Percentiles rank a stretch among this genome's conserved stretches.
Evolutionary conservation across 1,140 invertebrate genomes (phyloP).

Genomic region (Bilobella aurantiaca): DNA sequence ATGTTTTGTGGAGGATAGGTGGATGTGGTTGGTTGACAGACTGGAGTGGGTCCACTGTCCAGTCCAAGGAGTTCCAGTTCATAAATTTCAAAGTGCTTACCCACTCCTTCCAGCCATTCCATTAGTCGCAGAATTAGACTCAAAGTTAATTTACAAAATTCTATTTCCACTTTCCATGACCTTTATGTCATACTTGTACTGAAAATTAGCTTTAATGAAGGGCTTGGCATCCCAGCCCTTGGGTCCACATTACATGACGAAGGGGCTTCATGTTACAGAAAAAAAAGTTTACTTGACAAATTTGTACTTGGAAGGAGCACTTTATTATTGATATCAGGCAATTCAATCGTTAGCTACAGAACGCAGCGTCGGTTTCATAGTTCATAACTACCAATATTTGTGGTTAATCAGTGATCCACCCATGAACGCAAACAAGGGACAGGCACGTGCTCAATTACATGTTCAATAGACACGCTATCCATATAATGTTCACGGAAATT

Average conservation of each 20-base stretch:
- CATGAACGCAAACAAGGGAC: constrained; percentile 11
- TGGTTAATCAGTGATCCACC: constrained; percentile 23
- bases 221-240: too few relatives aligned
- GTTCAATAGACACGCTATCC: neutral
- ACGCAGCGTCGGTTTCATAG: neutral
- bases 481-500: too few relatives aligned
- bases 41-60: neutral
- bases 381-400: constrained; percentile 8
- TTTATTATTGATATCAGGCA: too few relatives aligned
- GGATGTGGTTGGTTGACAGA: too few relatives aligned
- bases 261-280: too few relatives aligned
- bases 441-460: constrained; percentile 10
- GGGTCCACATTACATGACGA: too few relatives aligned
- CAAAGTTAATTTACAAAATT: too few relatives aligned
- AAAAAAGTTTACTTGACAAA: neutral
- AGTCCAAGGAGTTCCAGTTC: neutral
- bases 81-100: neutral
- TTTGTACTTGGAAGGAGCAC: neutral
- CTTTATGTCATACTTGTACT: too few relatives aligned
- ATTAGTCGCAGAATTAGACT: too few relatives aligned
- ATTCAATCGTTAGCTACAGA: constrained; percentile 14
- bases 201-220: too few relatives aligned
- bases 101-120: neutral
- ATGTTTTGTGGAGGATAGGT: too few relatives aligned
- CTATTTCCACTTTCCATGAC: too few relatives aligned